Conservation (phyloP, 2,113 vertebrate genomes). For the Speoplatyrhinus poulsoni region DNA sequence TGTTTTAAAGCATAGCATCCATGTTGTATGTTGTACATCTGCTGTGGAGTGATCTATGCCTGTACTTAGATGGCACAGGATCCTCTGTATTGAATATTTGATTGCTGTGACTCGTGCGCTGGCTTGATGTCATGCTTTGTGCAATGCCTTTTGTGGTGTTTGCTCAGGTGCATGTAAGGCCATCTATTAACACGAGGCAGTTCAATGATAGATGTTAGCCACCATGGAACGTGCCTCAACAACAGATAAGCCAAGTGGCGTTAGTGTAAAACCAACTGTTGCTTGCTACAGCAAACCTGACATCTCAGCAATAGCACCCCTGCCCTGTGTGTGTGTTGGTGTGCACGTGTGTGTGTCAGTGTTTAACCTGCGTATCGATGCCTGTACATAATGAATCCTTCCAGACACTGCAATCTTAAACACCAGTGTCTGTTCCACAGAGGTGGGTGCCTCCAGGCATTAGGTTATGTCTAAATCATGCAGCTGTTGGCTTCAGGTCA, state of each 20-base stretch:
- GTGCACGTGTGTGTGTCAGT: not conserved
- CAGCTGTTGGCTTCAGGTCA: too few species aligned
- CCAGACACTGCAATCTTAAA: not conserved
- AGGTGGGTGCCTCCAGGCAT: not conserved
- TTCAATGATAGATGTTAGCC: not conserved
- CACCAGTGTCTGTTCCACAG: too few species aligned
- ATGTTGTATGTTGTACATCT: conserved; percentile 44
- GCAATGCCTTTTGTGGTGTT: conserved; percentile 22
- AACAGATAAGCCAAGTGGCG: too few species aligned
- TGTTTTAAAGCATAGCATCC: not conserved
- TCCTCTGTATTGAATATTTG: conserved; percentile 60
- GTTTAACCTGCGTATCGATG: conserved; percentile 7
- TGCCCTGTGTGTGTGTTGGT: not conserved
- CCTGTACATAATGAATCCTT: not conserved
- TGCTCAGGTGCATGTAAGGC: not conserved
- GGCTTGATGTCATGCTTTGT: conserved; percentile 53
- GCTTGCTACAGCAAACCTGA: not conserved
- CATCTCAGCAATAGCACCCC: too few species aligned
- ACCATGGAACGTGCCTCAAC: too few species aligned
- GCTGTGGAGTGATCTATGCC: conserved; percentile 13
- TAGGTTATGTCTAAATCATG: not conserved
- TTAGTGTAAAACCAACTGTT: too few species aligned
- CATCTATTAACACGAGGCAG: not conserved
- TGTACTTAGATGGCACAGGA: conserved; percentile 32
- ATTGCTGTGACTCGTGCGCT: conserved; percentile 27